phyloP scores from a whole-genome alignment of 2,797 vertebrate genomes.

The Macropus fuliginosus region DNA sequence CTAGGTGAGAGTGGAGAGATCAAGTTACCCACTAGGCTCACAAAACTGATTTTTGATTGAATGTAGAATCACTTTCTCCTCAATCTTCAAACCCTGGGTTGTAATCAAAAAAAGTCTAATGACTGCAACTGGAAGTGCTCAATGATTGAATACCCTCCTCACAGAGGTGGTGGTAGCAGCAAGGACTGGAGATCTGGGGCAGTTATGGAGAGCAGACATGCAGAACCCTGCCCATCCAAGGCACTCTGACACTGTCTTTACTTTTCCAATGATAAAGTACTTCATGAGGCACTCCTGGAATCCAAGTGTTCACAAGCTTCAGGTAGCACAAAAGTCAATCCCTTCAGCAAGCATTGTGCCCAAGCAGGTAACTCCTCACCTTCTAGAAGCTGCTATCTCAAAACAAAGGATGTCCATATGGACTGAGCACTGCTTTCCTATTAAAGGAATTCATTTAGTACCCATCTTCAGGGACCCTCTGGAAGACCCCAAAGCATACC shows the following conservation, averaged over 20 bases:
- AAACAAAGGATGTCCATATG: background rate
- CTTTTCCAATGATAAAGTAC: background rate
- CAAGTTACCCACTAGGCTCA: background rate
- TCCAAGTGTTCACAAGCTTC: background rate
- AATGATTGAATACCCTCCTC: background rate
- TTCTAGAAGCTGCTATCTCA: background rate
- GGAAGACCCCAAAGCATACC: background rate
- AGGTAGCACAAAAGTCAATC: background rate
- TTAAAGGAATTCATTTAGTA: background rate
- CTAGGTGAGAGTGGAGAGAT: background rate
- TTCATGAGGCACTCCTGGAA: background rate
- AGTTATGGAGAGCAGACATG: background rate
- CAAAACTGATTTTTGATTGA: background rate
- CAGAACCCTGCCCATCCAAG: background rate
- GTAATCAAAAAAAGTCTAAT: background rate
- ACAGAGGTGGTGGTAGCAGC: background rate
- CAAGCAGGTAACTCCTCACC: background rate
- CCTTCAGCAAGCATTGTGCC: background rate
- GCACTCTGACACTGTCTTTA: background rate
- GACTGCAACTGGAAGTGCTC: background rate
- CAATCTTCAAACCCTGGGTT: background rate
- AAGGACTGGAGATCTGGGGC: background rate
- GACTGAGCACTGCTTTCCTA: background rate
- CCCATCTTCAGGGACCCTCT: background rate
- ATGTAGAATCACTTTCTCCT: background rate